phyloP scores from a whole-genome alignment of 2,797 vertebrate species.

The Cheirogaleus major region DNA sequence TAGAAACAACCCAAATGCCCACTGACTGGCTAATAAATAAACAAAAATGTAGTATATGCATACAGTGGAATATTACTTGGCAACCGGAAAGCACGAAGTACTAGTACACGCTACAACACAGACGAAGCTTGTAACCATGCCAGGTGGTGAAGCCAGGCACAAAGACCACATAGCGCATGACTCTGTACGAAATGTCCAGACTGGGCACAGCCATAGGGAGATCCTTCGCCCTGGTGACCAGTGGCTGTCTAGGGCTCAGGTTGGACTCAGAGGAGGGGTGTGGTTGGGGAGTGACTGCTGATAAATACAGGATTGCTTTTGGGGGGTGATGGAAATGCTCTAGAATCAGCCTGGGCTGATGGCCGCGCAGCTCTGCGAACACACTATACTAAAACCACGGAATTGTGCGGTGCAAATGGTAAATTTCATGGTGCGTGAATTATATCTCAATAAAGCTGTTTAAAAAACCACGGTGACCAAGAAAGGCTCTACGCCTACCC shows the following conservation, averaged over 20 bases:
- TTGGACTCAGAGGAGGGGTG: background rate
- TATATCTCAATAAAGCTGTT: background rate
- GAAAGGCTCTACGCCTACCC: background rate
- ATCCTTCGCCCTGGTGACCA: no score
- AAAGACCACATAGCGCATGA: background rate
- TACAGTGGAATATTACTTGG: background rate
- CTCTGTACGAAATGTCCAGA: fast-evolving
- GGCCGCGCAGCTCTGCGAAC: background rate
- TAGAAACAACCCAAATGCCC: no score
- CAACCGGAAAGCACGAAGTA: fast-evolving
- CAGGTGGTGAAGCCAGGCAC: background rate
- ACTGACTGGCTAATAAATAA: no score
- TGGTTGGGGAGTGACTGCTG: no score
- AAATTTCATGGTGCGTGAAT: background rate
- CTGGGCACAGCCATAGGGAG: background rate
- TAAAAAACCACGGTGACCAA: background rate
- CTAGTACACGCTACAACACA: fast-evolving
- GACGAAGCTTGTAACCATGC: background rate
- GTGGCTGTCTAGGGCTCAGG: background rate
- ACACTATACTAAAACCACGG: background rate
- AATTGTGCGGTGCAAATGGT: background rate
- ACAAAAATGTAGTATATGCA: fast-evolving
- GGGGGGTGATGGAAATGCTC: background rate
- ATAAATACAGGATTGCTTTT: background rate
- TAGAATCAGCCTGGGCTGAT: background rate